Conservation (phyloP, 2,797 vertebrate genomes). For the Nyctalus aviator region DNA sequence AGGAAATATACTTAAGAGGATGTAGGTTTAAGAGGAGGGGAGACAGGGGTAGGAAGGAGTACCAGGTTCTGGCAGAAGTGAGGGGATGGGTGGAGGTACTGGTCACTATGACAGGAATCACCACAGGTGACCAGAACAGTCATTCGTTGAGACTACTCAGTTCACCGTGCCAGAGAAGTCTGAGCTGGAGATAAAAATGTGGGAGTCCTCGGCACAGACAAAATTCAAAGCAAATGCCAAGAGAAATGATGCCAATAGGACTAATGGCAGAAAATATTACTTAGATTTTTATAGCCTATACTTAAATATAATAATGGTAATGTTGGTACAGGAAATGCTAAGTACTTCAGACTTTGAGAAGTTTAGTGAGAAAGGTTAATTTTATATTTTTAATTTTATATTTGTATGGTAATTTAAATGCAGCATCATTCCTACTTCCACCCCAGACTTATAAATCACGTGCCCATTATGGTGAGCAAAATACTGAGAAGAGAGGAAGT, state of each 20-base stretch:
- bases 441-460: background rate
- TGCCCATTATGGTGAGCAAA: background rate
- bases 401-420: background rate
- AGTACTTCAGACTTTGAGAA: background rate
- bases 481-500: background rate
- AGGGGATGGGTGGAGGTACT: background rate
- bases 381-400: background rate
- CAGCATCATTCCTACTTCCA: background rate
- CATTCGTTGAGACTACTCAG: background rate
- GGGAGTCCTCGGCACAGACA: background rate
- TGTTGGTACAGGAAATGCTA: background rate
- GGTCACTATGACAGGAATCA: background rate
- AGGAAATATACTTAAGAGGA: background rate
- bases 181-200: constrained; percentile 15
- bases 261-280: background rate
- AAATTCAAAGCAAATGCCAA: background rate
- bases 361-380: background rate
- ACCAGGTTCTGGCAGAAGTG: background rate
- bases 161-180: background rate
- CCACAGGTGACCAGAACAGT: background rate
- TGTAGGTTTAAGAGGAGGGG: background rate
- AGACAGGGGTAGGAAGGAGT: background rate
- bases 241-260: background rate
- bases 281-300: background rate
- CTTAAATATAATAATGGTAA: background rate